Evolutionary conservation across 2,113 vertebrate species (phyloP).

Genomic region (Raja brachyura): DNA sequence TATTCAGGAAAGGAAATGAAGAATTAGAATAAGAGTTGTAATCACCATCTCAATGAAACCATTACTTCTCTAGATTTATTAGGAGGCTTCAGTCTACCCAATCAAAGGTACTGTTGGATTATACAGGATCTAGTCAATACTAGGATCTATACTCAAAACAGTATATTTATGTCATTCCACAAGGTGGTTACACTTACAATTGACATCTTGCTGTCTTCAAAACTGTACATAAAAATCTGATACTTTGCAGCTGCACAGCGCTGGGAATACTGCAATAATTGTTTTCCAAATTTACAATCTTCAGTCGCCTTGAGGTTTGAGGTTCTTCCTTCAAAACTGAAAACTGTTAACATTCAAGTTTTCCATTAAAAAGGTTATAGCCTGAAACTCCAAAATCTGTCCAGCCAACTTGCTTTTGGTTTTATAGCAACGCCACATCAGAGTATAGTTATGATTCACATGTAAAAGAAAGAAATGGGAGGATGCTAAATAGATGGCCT

Average conservation of each 20-base stretch:
- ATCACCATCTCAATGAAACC: not conserved
- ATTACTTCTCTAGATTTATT: not conserved
- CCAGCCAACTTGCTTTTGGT: not conserved
- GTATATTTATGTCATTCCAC: not conserved
- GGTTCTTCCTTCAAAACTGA: not conserved
- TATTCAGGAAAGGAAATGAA: too few relatives aligned
- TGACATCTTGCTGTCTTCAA: not conserved
- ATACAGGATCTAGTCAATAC: not conserved
- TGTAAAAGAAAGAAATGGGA: not conserved
- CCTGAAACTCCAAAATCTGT: not conserved
- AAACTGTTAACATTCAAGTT: not conserved
- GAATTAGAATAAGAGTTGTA: not conserved
- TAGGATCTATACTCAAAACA: not conserved
- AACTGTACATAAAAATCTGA: not conserved
- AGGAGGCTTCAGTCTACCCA: not conserved
- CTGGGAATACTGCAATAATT: not conserved
- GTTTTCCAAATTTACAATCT: not conserved
- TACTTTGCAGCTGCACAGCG: not conserved
- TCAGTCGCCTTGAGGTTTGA: not conserved
- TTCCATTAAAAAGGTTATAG: not conserved
- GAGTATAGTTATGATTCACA: not conserved
- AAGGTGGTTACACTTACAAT: not conserved
- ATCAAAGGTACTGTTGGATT: not conserved
- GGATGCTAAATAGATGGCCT: not conserved
- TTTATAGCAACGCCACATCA: not conserved